Evolutionary conservation across 2,797 vertebrate genomes (phyloP), one percentile per base, ranked within the genome.

Genomic region (Melanotaenia trifasciata): DNA sequence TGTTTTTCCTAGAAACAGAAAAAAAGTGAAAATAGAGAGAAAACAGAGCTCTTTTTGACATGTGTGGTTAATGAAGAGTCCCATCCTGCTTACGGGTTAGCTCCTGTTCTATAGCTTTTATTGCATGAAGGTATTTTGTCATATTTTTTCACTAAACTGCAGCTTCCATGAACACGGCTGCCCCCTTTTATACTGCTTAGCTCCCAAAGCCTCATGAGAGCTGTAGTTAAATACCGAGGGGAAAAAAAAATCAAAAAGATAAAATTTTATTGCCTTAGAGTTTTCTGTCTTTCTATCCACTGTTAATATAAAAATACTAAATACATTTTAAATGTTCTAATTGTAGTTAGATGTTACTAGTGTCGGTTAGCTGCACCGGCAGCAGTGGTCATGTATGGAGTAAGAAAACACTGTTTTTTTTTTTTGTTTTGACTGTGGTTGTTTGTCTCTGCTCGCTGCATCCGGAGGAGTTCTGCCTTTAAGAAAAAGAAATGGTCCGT

Each of bases 381-480:
- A 58, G 75, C 75, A 76, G 74, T 66, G 68, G 72, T 79, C 67
- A 54, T 65, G 59, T 67, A 30, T 58, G 58, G 57, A 64, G 71
- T 53, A 2, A 63, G 51, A 51, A 64, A 59, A 54, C 51, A 20
- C 40, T 53, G 35, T 60, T 43, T 20, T 14, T 43, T 18, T 62
- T 8, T 24, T 50, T 62, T 22, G 5, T n/a, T 33, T 58, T 4
- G 74, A n/a, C 76, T 72, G 84, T 69, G 78, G 78, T 65, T 62
- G 26, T 79, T 68, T 56, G 58, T 84, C 67, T 79, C 69, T 73
- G 58, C 71, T 64, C n/a, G 10, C 79, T 67, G 76, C 67, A 32
- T 77, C 77, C 83, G 43, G 77, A 72, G 72, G 38, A 62, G 74
- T 60, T 76, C 79, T 57, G 84, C 67, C 66, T 76, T 40, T 9